Conservation (phyloP, 2,797 vertebrate genomes). For the Tapera naevia region DNA sequence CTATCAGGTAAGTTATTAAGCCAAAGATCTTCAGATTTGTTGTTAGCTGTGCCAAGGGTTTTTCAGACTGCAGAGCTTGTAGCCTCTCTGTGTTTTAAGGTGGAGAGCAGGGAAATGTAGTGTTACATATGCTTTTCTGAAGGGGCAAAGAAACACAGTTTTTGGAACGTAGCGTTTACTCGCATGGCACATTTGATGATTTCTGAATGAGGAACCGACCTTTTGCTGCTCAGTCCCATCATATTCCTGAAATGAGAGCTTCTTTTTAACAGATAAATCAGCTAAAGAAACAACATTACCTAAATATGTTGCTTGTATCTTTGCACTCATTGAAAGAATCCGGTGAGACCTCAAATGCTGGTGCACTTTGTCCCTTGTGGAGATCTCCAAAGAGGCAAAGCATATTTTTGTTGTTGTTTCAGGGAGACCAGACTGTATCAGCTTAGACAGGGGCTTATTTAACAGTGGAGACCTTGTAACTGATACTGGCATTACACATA, state of each 20-base stretch:
- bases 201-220: neutral
- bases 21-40: neutral
- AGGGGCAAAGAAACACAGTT: neutral
- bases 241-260: neutral
- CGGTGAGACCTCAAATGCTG: neutral
- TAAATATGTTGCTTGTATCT: neutral
- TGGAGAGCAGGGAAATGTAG: neutral
- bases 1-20: neutral
- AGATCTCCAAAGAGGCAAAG: neutral
- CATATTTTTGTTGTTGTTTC: neutral
- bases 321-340: neutral
- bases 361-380: accelerated
- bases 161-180: neutral
- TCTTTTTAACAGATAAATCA: neutral
- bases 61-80: neutral
- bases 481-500: neutral
- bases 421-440: neutral
- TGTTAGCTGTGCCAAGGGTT: neutral
- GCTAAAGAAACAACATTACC: neutral
- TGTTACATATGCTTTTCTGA: neutral
- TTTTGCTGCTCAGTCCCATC: neutral
- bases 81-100: neutral
- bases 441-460: neutral
- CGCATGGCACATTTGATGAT: neutral
- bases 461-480: neutral